Percentiles rank a stretch among this genome's conserved stretches.
phyloP scores from a whole-genome alignment of 1,140 invertebrate species.

The Vanessa tameamea region DNA sequence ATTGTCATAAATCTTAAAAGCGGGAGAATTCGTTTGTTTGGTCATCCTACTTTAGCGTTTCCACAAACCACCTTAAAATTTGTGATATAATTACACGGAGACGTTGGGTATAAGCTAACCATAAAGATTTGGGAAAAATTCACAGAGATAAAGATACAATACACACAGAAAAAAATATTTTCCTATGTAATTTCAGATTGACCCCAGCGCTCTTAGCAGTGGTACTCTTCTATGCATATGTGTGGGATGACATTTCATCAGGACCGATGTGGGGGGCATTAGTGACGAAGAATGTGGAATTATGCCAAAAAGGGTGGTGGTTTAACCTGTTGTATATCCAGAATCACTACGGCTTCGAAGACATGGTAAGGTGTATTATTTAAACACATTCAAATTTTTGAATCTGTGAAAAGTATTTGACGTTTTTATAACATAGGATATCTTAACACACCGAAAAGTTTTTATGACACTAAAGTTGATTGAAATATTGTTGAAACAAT shows the following conservation, averaged over 20 bases:
- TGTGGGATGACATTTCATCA: slow-evolving; percentile 84
- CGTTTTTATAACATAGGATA: too few species aligned
- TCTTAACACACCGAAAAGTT: too few species aligned
- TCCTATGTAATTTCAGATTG: slow-evolving; percentile 65
- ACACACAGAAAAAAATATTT: neutral
- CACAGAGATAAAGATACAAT: neutral
- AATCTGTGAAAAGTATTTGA: too few species aligned
- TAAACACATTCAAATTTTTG: too few species aligned
- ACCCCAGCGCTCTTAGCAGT: slow-evolving; percentile 85
- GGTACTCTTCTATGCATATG: slow-evolving; percentile 85
- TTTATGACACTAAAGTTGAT: too few species aligned
- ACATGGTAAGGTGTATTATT: slow-evolving; percentile 81
- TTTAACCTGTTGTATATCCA: slow-evolving; percentile 86
- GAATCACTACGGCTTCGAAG: slow-evolving; percentile 86
- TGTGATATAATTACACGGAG: too few species aligned
- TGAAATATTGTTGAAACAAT: too few species aligned
- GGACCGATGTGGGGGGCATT: slow-evolving; percentile 86
- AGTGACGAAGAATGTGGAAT: slow-evolving; percentile 82
- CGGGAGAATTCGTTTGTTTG: too few species aligned
- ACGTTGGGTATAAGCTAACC: too few species aligned
- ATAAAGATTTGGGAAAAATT: neutral
- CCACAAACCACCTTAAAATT: too few species aligned
- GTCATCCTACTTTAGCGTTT: too few species aligned
- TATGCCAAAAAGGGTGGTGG: slow-evolving; percentile 86
- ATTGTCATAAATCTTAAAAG: too few species aligned